Conservation (phyloP, 2,888 invertebrate genomes). For the Isoperla grammatica region DNA sequence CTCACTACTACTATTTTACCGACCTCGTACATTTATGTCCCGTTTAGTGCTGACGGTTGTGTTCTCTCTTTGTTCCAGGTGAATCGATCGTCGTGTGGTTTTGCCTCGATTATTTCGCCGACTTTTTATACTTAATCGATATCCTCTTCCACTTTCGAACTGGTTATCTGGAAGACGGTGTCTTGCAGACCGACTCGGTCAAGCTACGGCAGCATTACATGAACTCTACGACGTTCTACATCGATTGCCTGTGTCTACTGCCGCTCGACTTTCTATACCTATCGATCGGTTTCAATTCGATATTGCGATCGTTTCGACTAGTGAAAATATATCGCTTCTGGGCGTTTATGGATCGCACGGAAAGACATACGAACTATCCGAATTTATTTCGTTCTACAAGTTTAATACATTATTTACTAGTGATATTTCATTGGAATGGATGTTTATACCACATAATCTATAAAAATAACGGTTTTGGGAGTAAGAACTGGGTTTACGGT, state of each 20-base stretch:
- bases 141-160: constrained; percentile 97
- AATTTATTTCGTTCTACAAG: constrained; percentile 91
- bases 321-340: constrained; percentile 98
- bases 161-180: constrained; percentile 96
- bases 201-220: constrained; percentile 95
- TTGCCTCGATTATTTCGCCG: constrained; percentile 93
- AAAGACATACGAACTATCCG: constrained; percentile 97
- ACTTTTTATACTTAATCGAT: constrained; percentile 92
- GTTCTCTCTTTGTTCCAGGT: constrained; percentile 50
- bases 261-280: constrained; percentile 97
- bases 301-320: constrained; percentile 89
- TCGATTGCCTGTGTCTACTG: constrained; percentile 95
- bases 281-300: constrained; percentile 95
- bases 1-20: too few species aligned
- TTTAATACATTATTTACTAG: constrained; percentile 91
- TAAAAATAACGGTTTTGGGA: constrained; percentile 92
- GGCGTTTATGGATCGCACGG: constrained; percentile 98
- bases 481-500: constrained; percentile 87
- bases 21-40: too few species aligned
- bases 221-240: constrained; percentile 97
- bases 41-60: too few species aligned
- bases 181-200: constrained; percentile 89
- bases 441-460: constrained; percentile 96
- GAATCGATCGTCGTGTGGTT: constrained; percentile 93
- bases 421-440: constrained; percentile 99